Base-by-base conservation (phyloP, 2,113 vertebrate species). In the Psettodes erumei region DNA sequence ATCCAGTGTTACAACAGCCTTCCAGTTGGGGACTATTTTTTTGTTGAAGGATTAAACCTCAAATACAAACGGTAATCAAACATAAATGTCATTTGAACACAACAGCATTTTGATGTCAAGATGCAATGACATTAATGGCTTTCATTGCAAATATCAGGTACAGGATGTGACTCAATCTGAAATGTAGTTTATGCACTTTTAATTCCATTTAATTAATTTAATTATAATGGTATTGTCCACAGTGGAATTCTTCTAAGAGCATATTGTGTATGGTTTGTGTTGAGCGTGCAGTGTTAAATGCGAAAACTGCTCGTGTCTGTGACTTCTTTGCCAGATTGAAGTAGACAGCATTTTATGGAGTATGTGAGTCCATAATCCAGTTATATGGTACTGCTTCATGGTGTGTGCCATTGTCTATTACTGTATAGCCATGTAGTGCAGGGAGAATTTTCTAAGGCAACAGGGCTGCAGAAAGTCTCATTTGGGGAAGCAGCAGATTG, bases 381-480 rank as follows among this genome's bases (percentile, higher is more conserved):
- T 86, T 90, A 80, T 56, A 84, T 71, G 64, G 71, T 48, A 42
- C 61, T 69, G 64, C 71, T 54, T 83, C 70, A 59, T 64, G 53
- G 50, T 78, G 79, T 79, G 48, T 56, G 70, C n/a, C 51, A 50
- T 77, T 81, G 73, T 75, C 42, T 70, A 15, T 75, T 67, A 85
- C 59, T 80, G 40, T 15, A 58, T 47, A 30, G 53, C 53, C 10
- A 16, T 53, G 30, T 40, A 43, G 65, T 64, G 16, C 32, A 30
- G 30, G 32, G 53, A 43, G 45, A 75, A 61, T 61, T 66, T 23
- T 71, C 50, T 43, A 21, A 67, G 61, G 68, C 51, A 60, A 48
- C 48, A 37, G 25, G n/a, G 30, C 69, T 30, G 38, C 38, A 59
- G n/a, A n/a, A n/a, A n/a, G n/a, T n/a, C 53, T 19, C 56, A 60